Evolutionary conservation across 2,113 vertebrate species (phyloP).

Genomic region (Desmodus rotundus): DNA sequence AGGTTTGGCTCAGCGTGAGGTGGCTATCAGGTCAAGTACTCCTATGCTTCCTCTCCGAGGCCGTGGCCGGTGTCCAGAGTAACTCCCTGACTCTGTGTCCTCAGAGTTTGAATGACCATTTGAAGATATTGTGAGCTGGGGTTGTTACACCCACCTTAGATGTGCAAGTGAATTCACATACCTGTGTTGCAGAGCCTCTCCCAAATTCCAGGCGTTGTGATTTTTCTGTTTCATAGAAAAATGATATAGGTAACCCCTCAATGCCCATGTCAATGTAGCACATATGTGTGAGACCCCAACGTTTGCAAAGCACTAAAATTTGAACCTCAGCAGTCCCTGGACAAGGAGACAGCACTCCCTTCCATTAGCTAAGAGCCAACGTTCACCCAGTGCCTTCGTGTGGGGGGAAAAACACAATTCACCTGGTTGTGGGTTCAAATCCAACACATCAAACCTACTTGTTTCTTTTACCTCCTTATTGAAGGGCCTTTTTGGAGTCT

Average conservation of each 20-base stretch:
- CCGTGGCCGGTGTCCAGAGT: not conserved
- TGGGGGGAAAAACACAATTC: not conserved
- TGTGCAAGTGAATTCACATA: not conserved
- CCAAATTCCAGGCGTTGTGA: not conserved
- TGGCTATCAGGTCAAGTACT: not conserved
- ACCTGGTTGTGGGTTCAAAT: not conserved
- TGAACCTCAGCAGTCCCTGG: not conserved
- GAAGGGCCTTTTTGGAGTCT: not conserved
- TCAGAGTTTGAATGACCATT: not conserved
- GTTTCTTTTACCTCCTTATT: not conserved
- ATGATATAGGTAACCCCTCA: not conserved
- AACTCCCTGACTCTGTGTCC: not conserved
- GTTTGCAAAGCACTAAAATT: not conserved
- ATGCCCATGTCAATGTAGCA: not conserved
- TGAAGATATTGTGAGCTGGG: too few relatives aligned
- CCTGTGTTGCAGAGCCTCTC: not conserved
- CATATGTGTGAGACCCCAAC: not conserved
- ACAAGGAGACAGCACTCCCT: not conserved
- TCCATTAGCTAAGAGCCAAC: not conserved
- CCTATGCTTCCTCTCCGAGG: not conserved
- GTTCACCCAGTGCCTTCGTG: fast-evolving
- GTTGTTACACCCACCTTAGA: not conserved
- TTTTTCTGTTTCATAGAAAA: not conserved
- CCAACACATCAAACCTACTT: not conserved
- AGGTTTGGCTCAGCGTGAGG: not conserved